Conservation (phyloP, 2,888 invertebrate species). For the Globia sparganii region DNA sequence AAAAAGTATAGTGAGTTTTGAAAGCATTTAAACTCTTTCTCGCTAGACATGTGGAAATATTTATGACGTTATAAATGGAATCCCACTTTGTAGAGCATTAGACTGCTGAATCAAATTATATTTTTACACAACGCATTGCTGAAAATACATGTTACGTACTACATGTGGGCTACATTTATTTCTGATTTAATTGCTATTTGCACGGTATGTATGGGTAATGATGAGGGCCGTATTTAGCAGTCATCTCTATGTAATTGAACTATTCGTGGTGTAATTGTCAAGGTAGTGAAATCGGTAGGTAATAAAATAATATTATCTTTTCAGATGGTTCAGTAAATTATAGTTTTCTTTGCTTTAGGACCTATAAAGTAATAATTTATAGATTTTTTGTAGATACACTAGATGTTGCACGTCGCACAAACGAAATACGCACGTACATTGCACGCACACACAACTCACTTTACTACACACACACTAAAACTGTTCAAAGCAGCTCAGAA, state of each 20-base stretch:
- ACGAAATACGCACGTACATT: constrained; percentile 54
- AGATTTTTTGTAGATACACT: constrained; percentile 33
- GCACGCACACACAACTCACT: constrained; percentile 55
- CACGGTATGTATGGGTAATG: not conserved
- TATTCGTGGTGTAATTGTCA: not conserved
- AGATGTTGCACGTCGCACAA: constrained; percentile 52
- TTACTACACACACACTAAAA: constrained; percentile 50
- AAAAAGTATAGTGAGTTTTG: not conserved
- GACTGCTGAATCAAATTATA: constrained; percentile 55
- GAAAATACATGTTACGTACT: constrained; percentile 39
- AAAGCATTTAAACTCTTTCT: constrained; percentile 25
- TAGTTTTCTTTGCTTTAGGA: not conserved
- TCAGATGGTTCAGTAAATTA: constrained; percentile 4
- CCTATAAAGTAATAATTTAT: constrained; percentile 1
- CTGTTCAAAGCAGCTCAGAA: constrained; percentile 41
- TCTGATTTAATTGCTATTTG: constrained; percentile 16
- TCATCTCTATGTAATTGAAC: not conserved
- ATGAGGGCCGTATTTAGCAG: not conserved
- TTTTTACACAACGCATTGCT: constrained; percentile 49
- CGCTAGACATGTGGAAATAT: constrained; percentile 44
- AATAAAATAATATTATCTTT: not conserved
- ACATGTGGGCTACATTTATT: constrained; percentile 31
- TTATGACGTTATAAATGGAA: constrained; percentile 54
- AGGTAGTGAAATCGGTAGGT: not conserved
- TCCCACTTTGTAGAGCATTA: constrained; percentile 51